phyloP scores from a whole-genome alignment of 2,888 invertebrate species.

The Zaprionus lineosus region DNA sequence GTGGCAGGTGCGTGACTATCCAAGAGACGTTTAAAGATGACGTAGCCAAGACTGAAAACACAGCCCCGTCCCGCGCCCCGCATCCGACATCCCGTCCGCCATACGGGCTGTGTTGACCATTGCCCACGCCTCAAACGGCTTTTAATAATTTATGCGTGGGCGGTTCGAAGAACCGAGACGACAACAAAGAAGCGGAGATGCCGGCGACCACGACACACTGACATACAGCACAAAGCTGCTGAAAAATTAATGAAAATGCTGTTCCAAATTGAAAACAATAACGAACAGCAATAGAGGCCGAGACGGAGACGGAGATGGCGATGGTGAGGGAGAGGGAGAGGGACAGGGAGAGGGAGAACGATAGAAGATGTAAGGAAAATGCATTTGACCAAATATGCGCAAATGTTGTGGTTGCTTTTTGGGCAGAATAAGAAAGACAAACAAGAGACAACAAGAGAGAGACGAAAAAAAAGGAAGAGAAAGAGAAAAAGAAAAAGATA shows the following conservation, averaged over 20 bases:
- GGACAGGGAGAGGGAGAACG: slow-evolving; percentile 2
- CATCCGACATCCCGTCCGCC: neutral
- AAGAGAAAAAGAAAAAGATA: slow-evolving; percentile 3
- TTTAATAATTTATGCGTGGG: slow-evolving; percentile 74
- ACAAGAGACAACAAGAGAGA: slow-evolving; percentile 4
- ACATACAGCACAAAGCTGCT: slow-evolving; percentile 46
- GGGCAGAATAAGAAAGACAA: slow-evolving; percentile 4
- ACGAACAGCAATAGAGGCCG: slow-evolving; percentile 22
- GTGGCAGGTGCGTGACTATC: slow-evolving; percentile 43
- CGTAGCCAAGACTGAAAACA: slow-evolving; percentile 26
- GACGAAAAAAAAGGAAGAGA: too few relatives aligned
- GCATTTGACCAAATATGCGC: slow-evolving; percentile 76
- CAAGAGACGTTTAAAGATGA: slow-evolving; percentile 31
- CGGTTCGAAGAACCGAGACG: slow-evolving; percentile 40
- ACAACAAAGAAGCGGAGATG: slow-evolving; percentile 36
- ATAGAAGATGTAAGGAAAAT: slow-evolving; percentile 31
- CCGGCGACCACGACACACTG: slow-evolving; percentile 49
- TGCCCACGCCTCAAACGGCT: slow-evolving; percentile 50
- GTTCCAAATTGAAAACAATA: slow-evolving; percentile 74
- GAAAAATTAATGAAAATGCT: slow-evolving; percentile 77
- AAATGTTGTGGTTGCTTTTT: slow-evolving; percentile 70
- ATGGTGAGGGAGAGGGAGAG: neutral
- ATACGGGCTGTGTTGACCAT: slow-evolving; percentile 3
- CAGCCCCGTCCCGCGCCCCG: neutral
- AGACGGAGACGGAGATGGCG: slow-evolving; percentile 28